Evolutionary conservation across 2,888 invertebrate genomes (phyloP).

Genomic region (Trachelus troglodyta): DNA sequence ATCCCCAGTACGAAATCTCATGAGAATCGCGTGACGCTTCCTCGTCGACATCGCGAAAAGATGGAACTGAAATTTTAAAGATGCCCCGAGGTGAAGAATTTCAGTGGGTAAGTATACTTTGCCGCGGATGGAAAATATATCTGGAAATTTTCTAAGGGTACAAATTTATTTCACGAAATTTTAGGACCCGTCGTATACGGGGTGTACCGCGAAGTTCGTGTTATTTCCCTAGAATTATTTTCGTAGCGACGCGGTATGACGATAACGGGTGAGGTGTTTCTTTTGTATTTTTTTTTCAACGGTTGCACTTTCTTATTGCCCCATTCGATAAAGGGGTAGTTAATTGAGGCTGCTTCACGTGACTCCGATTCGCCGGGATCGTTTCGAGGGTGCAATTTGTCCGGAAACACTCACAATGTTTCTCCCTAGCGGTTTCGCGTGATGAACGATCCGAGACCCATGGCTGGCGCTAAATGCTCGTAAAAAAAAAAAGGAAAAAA

Average conservation of each 20-base stretch:
- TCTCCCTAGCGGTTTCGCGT: conserved; percentile 24
- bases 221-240: background rate
- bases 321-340: background rate
- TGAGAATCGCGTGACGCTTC: background rate
- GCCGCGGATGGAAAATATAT: background rate
- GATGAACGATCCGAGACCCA: conserved; percentile 27
- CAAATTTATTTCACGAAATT: background rate
- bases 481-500: conserved; percentile 19
- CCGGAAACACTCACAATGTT: conserved; percentile 25
- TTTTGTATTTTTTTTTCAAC: background rate
- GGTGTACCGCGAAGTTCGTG: background rate
- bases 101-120: background rate
- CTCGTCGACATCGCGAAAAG: background rate
- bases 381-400: conserved; percentile 38
- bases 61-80: background rate
- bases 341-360: background rate
- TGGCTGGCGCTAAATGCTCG: conserved; percentile 27
- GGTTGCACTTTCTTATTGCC: background rate
- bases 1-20: background rate
- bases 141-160: background rate
- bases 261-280: no score
- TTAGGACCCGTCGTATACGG: background rate
- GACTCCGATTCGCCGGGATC: background rate
- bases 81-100: background rate
- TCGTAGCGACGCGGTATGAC: no score